Base-by-base conservation (phyloP, 2,888 invertebrate species). In the Sesia apiformis region DNA sequence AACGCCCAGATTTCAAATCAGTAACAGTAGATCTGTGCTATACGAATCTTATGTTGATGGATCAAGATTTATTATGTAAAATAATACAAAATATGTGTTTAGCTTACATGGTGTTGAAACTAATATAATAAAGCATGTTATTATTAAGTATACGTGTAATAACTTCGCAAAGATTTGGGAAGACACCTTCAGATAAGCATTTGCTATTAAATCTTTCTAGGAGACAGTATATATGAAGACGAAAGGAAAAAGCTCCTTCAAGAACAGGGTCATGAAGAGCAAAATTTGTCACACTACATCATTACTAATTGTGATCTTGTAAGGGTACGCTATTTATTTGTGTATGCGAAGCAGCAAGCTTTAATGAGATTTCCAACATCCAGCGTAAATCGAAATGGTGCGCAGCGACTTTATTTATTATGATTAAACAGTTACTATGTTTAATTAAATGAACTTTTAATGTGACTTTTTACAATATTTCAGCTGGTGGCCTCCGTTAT, bases 281-380 rank as follows among this genome's bases (percentile, higher is more conserved):
- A 67, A 57, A 56, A 38, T n/a, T 40, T 68, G 52, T 66, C 93
- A 66, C 95, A 95, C 79, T 94, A 93, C 69, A 90, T 96, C 49
- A 94, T 95, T 23, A 92, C 92, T 53, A 95, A 95, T 70, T 93
- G 94, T 70, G 95, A 95, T 63, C 84, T 94, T 65, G 91, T 95
- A 7, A 90, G 94, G 61, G 90, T 95, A 38, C 92, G 94, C 59
- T 96, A 95, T 76, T 82, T 96, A 55, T 84, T 96, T 56, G 91
- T 96, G 23, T 96, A 95, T 70, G 90, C 91, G 40, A 88, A 88
- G 62, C 87, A 88, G 62, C 82, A 87, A 23, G 72, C 81, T 40
- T 76, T 81, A 0, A 76, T 84, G 76, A 75, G 87, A 60, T 82
- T 85, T 62, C 78, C 84, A 39, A 72, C 79, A 41, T 57, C 77